Percentiles rank a stretch among this genome's conserved stretches.
phyloP scores from a whole-genome alignment of 2,113 vertebrate species.

The Aspiorhynchus laticeps region DNA sequence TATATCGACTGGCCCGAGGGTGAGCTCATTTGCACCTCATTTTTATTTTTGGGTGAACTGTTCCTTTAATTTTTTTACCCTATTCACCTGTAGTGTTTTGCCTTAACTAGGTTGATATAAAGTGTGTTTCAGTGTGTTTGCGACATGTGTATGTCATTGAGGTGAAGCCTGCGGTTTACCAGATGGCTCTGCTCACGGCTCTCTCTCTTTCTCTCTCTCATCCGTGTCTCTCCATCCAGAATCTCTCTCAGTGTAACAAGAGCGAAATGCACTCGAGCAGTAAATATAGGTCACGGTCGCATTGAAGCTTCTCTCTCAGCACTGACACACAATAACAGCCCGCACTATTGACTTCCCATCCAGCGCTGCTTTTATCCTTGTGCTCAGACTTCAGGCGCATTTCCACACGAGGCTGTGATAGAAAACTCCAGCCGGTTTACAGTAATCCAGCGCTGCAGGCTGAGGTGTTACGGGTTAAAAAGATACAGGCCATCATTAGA shows the following conservation, averaged over 20 bases:
- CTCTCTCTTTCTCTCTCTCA: not conserved
- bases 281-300: conserved; percentile 28
- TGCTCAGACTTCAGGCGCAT: not conserved
- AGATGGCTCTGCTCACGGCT: not conserved
- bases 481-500: not conserved
- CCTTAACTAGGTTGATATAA: not conserved
- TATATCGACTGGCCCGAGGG: too few relatives aligned
- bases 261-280: not conserved
- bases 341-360: not conserved
- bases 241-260: not conserved
- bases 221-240: not conserved
- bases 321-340: conserved; percentile 1
- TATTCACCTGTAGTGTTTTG: not conserved
- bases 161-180: not conserved
- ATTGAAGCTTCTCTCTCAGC: conserved; percentile 25
- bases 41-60: too few relatives aligned
- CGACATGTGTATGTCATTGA: not conserved
- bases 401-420: not conserved
- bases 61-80: not conserved
- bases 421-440: not conserved
- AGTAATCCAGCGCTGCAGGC: not conserved
- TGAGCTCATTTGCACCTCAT: too few relatives aligned
- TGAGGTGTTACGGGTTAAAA: not conserved
- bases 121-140: not conserved
- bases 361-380: not conserved